Evolutionary conservation across 2,888 invertebrate genomes (phyloP).

Genomic region (Pristionchus exspectatus): DNA sequence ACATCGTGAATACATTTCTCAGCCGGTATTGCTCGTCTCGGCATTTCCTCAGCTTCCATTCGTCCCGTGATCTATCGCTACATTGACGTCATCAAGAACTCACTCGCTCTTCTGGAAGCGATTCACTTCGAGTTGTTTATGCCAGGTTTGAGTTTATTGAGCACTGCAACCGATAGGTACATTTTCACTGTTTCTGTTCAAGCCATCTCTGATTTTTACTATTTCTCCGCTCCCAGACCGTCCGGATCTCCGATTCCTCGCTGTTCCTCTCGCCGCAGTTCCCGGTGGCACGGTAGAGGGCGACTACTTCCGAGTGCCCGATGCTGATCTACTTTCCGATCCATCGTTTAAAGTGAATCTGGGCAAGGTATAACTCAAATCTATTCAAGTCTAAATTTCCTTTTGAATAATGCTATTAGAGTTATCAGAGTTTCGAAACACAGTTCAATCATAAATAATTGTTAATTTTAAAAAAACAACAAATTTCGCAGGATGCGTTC

Average conservation of each 20-base stretch:
- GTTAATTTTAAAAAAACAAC: too few species aligned
- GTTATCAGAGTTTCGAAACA: too few species aligned
- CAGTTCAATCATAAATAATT: too few species aligned
- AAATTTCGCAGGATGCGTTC: not conserved
- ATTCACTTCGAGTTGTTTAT: conserved; percentile 40
- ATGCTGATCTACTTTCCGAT: not conserved
- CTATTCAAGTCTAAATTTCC: too few species aligned
- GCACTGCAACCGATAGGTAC: too few species aligned
- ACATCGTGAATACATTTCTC: not conserved
- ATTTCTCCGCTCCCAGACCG: too few species aligned
- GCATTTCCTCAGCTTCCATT: not conserved
- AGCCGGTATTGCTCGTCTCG: not conserved
- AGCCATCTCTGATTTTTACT: too few species aligned
- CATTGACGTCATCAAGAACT: conserved; percentile 10
- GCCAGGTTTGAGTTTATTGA: not conserved
- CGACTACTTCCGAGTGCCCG: not conserved
- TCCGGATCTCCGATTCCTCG: not conserved
- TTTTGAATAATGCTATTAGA: too few species aligned
- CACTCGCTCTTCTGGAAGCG: not conserved
- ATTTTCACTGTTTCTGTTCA: too few species aligned
- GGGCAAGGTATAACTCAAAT: too few species aligned
- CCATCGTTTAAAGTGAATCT: not conserved
- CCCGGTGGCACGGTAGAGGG: not conserved
- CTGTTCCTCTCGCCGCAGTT: not conserved
- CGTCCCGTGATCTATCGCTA: conserved; percentile 35